These are phyloP conservation scores for Drosophila acutilabella DNA, from an alignment of 2,888 invertebrate genomes.

Conservation along the genomic window DNA sequence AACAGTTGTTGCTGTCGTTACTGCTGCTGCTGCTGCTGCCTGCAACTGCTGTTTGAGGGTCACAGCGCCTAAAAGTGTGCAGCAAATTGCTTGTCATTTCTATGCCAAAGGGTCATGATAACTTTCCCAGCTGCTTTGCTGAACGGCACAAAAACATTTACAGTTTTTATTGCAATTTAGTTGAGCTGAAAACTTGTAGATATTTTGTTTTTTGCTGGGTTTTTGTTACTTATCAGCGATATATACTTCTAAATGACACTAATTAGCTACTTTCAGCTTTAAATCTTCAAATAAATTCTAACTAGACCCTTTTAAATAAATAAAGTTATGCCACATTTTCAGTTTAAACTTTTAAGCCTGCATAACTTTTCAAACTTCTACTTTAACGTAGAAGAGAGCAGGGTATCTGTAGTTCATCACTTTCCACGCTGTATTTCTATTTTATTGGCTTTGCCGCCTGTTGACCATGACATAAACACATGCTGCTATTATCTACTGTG, in stretches of 20 bases:
- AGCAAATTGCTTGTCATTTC: conserved; percentile 7
- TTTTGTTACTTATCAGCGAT: too few relatives aligned
- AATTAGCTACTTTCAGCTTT: too few relatives aligned
- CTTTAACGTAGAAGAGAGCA: not conserved
- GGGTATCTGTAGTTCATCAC: conserved; percentile 12
- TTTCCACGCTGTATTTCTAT: too few relatives aligned
- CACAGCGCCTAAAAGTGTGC: conserved; percentile 15
- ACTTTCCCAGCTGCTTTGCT: conserved; percentile 19
- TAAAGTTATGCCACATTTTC: too few relatives aligned
- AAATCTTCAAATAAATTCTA: too few relatives aligned
- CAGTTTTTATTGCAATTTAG: too few relatives aligned
- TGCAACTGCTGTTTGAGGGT: conserved; percentile 6
- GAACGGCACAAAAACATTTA: not conserved
- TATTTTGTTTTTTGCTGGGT: too few relatives aligned
- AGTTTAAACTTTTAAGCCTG: too few relatives aligned
- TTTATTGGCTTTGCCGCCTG: conserved; percentile 32
- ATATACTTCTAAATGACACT: too few relatives aligned
- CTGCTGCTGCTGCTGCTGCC: not conserved
- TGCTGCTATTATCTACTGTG: not conserved
- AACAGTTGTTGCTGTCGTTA: conserved; percentile 28
- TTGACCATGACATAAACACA: conserved; percentile 63
- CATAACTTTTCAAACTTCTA: too few relatives aligned
- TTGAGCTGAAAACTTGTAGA: not conserved
- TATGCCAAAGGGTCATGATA: conserved; percentile 31
- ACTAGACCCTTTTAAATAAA: too few relatives aligned